Conservation (phyloP, 2,797 vertebrate species). For the Moxostoma hubbsi region DNA sequence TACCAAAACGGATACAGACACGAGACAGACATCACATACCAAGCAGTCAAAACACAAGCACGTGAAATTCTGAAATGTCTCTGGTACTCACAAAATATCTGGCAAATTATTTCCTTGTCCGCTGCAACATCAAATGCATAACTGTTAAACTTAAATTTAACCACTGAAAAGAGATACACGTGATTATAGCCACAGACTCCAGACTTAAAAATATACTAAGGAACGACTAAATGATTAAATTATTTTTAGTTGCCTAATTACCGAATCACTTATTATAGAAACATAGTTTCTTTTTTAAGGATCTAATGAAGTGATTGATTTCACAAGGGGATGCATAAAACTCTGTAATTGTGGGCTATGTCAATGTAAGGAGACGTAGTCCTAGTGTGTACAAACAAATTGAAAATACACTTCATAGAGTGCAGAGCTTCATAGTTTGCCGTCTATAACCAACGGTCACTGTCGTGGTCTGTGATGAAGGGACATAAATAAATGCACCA, state of each 20-base stretch:
- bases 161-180: not conserved
- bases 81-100: slow-evolving; percentile 73
- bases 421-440: no score
- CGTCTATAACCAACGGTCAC: no score
- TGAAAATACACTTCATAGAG: no score
- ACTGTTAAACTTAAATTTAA: slow-evolving; percentile 22
- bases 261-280: no score
- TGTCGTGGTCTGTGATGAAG: no score
- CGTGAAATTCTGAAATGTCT: slow-evolving; percentile 22
- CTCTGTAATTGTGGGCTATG: no score
- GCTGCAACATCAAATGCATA: slow-evolving; percentile 65
- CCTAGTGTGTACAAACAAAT: no score
- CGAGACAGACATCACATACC: slow-evolving; percentile 11
- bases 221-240: not conserved
- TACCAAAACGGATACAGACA: not conserved
- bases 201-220: not conserved
- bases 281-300: no score
- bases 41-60: slow-evolving; percentile 2
- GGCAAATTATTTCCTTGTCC: slow-evolving; percentile 70
- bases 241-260: not conserved
- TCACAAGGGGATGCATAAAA: no score
- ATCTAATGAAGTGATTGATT: no score
- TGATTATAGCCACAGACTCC: not conserved
- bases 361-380: no score
- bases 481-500: no score